phyloP scores from a whole-genome alignment of 2,113 vertebrate genomes.

The Lasiurus cinereus region DNA sequence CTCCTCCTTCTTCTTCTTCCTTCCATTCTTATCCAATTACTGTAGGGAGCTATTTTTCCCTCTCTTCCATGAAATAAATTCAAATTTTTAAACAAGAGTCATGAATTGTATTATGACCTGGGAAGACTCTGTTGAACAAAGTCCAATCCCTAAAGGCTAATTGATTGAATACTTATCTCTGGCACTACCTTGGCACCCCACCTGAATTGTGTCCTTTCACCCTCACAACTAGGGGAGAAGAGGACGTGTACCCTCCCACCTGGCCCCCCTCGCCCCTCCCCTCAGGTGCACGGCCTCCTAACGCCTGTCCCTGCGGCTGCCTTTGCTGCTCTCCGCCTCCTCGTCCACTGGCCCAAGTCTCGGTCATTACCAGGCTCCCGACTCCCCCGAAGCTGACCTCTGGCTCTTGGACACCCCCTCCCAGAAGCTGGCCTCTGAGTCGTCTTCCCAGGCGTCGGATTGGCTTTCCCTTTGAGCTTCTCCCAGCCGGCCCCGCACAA shows the following conservation, averaged over 20 bases:
- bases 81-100: neutral
- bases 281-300: accelerated
- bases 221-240: neutral
- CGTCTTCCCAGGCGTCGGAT: neutral
- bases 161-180: neutral
- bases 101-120: neutral
- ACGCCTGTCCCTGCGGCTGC: accelerated
- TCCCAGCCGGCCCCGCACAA: neutral
- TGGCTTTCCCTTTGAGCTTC: neutral
- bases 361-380: accelerated
- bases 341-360: accelerated
- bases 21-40: no score
- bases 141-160: neutral
- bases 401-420: neutral
- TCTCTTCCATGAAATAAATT: no score
- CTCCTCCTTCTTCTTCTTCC: no score
- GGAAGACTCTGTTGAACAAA: neutral
- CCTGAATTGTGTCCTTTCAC: neutral
- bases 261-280: neutral
- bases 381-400: neutral
- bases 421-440: neutral
- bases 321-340: neutral
- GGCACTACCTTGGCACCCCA: neutral
- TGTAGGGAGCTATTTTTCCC: no score
- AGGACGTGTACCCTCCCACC: neutral